Evolutionary conservation across 2,797 vertebrate genomes (phyloP).

Genomic region (Pithecia hirsuta): DNA sequence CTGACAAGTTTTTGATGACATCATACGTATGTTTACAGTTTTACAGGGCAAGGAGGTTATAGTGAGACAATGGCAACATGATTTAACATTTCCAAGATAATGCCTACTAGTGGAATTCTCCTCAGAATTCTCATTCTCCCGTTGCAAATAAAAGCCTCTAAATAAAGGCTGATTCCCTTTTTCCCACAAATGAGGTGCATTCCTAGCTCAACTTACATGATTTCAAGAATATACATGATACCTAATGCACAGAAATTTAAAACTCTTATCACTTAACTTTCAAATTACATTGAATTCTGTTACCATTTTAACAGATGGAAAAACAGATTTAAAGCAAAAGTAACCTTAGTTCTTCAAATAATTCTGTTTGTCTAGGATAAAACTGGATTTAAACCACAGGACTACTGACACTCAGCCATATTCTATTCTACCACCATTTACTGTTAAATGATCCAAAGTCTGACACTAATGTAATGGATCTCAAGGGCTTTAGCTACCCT

Average conservation of each 20-base stretch:
- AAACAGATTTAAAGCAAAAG: constrained; percentile 67
- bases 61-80: background rate
- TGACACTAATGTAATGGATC: background rate
- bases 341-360: constrained; percentile 66
- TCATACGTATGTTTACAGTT: background rate
- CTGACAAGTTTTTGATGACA: background rate
- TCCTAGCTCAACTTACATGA: background rate
- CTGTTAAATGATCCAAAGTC: background rate
- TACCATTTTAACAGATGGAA: constrained; percentile 65
- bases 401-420: background rate
- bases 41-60: background rate
- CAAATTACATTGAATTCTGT: constrained; percentile 58
- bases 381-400: constrained; percentile 57
- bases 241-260: constrained; percentile 18
- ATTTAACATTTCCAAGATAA: background rate
- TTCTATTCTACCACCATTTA: background rate
- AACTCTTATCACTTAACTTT: constrained; percentile 56
- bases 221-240: background rate
- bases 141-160: constrained; percentile 3
- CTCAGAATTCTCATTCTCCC: background rate
- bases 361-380: constrained; percentile 44
- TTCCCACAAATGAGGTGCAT: background rate
- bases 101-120: background rate
- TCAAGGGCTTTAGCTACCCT: background rate
- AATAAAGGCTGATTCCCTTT: background rate